Evolutionary conservation across 2,797 vertebrate genomes (phyloP).

Genomic region (Xenops minutus): DNA sequence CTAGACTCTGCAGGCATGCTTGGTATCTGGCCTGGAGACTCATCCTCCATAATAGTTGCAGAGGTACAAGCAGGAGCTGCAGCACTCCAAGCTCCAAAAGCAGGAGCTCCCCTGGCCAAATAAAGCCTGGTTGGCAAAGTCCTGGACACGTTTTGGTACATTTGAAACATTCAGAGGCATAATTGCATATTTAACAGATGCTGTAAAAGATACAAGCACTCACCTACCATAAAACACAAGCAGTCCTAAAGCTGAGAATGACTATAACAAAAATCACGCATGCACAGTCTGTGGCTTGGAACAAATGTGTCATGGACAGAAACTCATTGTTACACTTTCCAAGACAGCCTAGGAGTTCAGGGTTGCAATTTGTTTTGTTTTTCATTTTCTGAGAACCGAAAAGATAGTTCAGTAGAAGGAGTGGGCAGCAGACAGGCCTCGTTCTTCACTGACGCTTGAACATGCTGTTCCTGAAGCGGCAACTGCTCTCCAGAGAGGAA

Average conservation of each 20-base stretch:
- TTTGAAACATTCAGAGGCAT: background rate
- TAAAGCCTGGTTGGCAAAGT: background rate
- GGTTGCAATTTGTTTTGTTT: background rate
- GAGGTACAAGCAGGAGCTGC: background rate
- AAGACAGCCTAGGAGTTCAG: background rate
- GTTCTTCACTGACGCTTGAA: background rate
- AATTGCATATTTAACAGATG: background rate
- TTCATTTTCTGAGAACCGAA: background rate
- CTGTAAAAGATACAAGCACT: background rate
- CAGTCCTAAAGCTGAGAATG: background rate
- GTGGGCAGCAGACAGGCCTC: background rate
- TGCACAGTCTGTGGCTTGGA: background rate
- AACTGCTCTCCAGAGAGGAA: background rate
- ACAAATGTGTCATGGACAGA: background rate
- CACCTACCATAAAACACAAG: accelerated
- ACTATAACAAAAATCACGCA: background rate
- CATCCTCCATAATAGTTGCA: background rate
- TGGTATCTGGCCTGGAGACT: background rate
- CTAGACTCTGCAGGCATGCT: background rate
- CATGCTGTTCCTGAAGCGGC: background rate
- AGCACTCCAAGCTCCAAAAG: background rate
- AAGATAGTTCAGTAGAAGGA: background rate
- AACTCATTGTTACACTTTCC: background rate
- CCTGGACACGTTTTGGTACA: background rate
- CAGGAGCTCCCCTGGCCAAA: background rate